Base-by-base conservation (phyloP, 1,140 invertebrate species). In the Maconellicoccus hirsutus region DNA sequence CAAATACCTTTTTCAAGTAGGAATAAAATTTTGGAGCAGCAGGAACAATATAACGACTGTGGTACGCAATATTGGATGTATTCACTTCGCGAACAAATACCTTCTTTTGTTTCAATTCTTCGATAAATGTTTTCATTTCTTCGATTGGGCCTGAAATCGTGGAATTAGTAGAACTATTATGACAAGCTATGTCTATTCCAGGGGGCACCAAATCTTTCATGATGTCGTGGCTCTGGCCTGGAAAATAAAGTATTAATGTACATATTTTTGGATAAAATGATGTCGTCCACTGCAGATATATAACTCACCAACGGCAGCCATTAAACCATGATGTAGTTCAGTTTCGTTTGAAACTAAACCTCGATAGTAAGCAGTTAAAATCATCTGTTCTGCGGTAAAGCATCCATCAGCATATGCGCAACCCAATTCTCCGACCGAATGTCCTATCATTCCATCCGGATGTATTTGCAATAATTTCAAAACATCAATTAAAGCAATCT, bases 51-150 rank as follows among this genome's bases (percentile, higher is more conserved):
- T 42, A 74, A 59, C 69, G 59, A 27, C 84, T 85, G 76, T 95
- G 93, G 78, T 93, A 94, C 1, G 92, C 90, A 63, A 93, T 89
- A 74, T 89, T 90, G 39, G 88, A 86, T 74, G 87, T 88, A 59
- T 90, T 86, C 0, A 95, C 91, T 76, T 89, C 84, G 75, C 89
- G 87, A 6, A 89, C 91, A 78, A 96, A 96, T 23, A 94, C 84
- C 1, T 86, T 86, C 73, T 91, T 84, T 0, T 80, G 23, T 77
- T 91, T 83, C 10, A 91, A 77, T 73, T 90, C 80, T 1, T 81
- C 83, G 0, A 92, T 86, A 78, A 92, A 92, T 27, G 78, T 78
- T 71, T 82, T 80, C 75, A 94, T 87, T 33, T 84, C 82, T 33
- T 87, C 86, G 38, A 83, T 83, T 2, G 91, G 90, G 1, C 93